Conservation (phyloP, 1,140 invertebrate species). For the Dolichoris vasculosae region DNA sequence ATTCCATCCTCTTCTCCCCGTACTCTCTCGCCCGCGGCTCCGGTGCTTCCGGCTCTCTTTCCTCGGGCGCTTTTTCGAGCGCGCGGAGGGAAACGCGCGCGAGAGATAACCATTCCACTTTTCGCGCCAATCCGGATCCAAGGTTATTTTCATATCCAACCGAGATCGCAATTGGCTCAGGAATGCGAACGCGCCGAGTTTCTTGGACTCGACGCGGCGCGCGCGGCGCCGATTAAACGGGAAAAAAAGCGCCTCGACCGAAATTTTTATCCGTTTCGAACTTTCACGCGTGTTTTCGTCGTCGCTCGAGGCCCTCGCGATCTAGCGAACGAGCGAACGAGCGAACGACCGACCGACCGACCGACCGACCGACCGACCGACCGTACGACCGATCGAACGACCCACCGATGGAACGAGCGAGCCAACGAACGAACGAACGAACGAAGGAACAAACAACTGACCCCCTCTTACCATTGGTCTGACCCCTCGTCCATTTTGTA, state of each 20-base stretch:
- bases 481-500: constrained; percentile 39
- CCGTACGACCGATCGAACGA: too few relatives aligned
- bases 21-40: not conserved
- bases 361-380: too few relatives aligned
- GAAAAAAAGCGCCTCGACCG: constrained; percentile 3
- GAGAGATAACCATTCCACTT: not conserved
- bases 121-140: constrained; percentile 33
- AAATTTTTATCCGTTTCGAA: constrained; percentile 29
- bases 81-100: not conserved
- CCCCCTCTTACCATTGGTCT: not conserved
- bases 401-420: not conserved
- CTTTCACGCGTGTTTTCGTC: constrained; percentile 43
- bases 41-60: not conserved
- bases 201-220: not conserved
- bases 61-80: not conserved
- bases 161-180: constrained; percentile 26
- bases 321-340: too few relatives aligned
- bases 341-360: not conserved
- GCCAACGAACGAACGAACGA: too few relatives aligned
- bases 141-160: constrained; percentile 42
- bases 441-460: too few relatives aligned
- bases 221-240: not conserved
- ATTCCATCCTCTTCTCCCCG: not conserved
- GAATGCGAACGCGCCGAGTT: constrained; percentile 37
- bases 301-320: constrained; percentile 2